Evolutionary conservation across 2,113 vertebrate species (phyloP).

Genomic region (Plectropomus leopardus): DNA sequence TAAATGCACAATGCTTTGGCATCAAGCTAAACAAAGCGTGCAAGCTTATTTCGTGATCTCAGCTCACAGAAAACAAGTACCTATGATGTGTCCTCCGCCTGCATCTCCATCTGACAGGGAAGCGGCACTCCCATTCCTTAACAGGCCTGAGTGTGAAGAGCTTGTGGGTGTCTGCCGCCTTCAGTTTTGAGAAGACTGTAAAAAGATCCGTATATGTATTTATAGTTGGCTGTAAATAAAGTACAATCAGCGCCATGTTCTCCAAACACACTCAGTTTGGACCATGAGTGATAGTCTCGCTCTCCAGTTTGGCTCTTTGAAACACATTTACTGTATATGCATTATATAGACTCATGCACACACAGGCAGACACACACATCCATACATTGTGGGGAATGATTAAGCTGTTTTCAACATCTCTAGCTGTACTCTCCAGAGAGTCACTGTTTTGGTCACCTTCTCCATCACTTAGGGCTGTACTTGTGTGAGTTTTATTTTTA

Average conservation of each 20-base stretch:
- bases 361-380: conserved; percentile 19
- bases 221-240: conserved; percentile 58
- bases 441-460: conserved; percentile 61
- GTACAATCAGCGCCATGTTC: conserved; percentile 51
- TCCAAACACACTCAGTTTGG: conserved; percentile 38
- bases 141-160: conserved; percentile 1
- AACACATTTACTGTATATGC: conserved; percentile 33
- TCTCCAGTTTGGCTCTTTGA: conserved; percentile 17
- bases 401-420: conserved; percentile 57
- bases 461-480: conserved; percentile 50
- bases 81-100: conserved; percentile 9
- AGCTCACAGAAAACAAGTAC: conserved; percentile 4
- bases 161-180: background rate
- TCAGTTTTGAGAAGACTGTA: conserved; percentile 9
- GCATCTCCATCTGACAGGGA: conserved; percentile 11
- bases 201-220: conserved; percentile 43
- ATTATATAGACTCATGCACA: conserved; percentile 1
- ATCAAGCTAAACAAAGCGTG: background rate
- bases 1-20: conserved; percentile 36
- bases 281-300: conserved; percentile 38
- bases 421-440: conserved; percentile 45
- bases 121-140: conserved; percentile 6
- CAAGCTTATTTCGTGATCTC: background rate
- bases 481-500: conserved; percentile 68
- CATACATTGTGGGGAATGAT: conserved; percentile 30